Conservation (phyloP, 2,888 invertebrate genomes). For the Temnothorax unifasciatus region DNA sequence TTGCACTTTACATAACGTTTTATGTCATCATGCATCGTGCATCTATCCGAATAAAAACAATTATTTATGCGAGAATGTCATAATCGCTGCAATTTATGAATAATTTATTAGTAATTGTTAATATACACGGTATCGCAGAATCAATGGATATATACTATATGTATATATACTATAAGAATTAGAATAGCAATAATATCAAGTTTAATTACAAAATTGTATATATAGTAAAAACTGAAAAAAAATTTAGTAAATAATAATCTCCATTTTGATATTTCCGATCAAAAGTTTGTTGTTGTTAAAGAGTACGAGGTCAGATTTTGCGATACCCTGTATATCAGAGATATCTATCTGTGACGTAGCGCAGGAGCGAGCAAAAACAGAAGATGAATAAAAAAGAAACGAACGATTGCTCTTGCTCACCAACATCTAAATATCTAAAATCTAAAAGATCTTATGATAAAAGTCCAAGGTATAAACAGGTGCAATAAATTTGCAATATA, state of each 20-base stretch:
- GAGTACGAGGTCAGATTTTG: not conserved
- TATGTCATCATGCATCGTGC: not conserved
- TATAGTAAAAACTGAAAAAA: not conserved
- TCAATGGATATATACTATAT: no score
- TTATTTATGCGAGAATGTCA: not conserved
- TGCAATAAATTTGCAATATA: not conserved
- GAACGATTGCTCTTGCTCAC: not conserved
- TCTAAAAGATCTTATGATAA: not conserved
- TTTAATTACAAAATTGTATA: constrained; percentile 1
- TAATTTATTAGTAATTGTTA: not conserved
- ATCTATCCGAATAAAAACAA: not conserved
- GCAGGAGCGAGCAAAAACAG: not conserved
- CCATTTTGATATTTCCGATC: not conserved
- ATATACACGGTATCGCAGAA: not conserved
- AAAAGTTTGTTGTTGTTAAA: not conserved
- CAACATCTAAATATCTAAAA: not conserved
- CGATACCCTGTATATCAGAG: no score
- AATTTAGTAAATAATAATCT: not conserved
- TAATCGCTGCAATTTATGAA: not conserved
- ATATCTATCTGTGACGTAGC: not conserved
- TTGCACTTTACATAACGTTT: not conserved
- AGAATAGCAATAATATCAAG: not conserved
- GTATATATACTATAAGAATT: no score
- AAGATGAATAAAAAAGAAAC: not conserved
- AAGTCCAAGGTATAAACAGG: not conserved